Evolutionary conservation across 2,797 vertebrate species (phyloP), one percentile per base, ranked within the genome.

Genomic region (Myoxocephalus aenaeus): DNA sequence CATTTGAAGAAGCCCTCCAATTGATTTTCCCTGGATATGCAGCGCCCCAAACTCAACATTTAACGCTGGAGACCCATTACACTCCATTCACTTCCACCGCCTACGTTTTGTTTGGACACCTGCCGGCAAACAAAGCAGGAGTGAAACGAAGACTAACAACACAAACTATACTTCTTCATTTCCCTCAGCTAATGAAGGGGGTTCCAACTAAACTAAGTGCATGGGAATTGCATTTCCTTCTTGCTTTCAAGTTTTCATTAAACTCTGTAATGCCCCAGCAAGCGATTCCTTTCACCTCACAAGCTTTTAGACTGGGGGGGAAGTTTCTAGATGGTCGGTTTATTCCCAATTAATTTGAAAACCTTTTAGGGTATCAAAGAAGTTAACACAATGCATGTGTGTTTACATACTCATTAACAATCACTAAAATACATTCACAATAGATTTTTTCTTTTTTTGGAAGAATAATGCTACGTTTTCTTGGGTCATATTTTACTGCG

Each of bases 1-100:
- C 79, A 93, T 93, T 91, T 89, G 87, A 90, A 90, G 83, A 88
- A 85, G 80, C 70, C 75, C 86, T 90, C 76, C 85, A 90, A 90
- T 90, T 85, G 89, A 92, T 92, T 91, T 80, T 91, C 85, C 87
- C 88, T 57, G 87, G 89, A 90, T 83, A 88, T 65, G 59, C 70
- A 79, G 73, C 5, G 50, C 81, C 91, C 85, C 85, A 81, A 87
- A 90, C 86, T 85, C 73, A 64, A 78, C 80, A 77, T 87, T 90
- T 87, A 88, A 83, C 77, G 86, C 58, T 69, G 75, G 84, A 84
- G 79, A 91, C 74, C 78, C 75, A 90, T 90, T 86, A 82, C 73
- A 75, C 75, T 67, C 62, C 67, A 75, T 81, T 85, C 82, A 67
- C 81, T 82, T 75, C 73, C 70, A 50, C 72, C 46, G 62, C 36